Conservation (phyloP, 1,140 invertebrate species). For the Sinonovacula constricta region DNA sequence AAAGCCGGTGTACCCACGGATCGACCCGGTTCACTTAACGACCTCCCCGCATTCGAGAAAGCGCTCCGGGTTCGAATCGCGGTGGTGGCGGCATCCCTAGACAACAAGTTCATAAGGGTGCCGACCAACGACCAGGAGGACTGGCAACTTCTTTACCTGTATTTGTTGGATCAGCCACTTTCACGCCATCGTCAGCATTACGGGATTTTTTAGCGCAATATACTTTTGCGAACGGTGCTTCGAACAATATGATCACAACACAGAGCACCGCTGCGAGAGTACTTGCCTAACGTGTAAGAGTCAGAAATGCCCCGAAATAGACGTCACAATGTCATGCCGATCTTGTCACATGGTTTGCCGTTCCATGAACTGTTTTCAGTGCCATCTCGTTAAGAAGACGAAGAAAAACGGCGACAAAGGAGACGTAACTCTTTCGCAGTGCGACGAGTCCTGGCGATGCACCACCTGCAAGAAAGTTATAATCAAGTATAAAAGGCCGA, state of each 20-base stretch:
- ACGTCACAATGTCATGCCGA: not conserved
- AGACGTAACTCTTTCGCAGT: not conserved
- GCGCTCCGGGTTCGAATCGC: slow-evolving; percentile 5
- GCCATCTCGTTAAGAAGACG: not conserved
- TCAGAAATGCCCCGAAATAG: not conserved
- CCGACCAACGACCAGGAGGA: slow-evolving; percentile 9
- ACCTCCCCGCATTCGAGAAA: slow-evolving; percentile 13
- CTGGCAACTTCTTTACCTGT: slow-evolving; percentile 17
- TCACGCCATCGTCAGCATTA: slow-evolving; percentile 25
- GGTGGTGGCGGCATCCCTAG: slow-evolving; percentile 8
- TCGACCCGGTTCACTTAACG: not conserved
- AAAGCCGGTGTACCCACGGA: slow-evolving; percentile 8
- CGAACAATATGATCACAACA: slow-evolving; percentile 13
- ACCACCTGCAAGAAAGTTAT: slow-evolving; percentile 12
- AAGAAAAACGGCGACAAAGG: not conserved
- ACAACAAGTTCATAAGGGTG: slow-evolving; percentile 8
- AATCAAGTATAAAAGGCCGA: not conserved
- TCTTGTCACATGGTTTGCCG: slow-evolving; percentile 11
- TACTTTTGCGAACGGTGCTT: slow-evolving; percentile 20
- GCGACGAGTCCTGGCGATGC: slow-evolving; percentile 6
- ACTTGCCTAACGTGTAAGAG: slow-evolving; percentile 5
- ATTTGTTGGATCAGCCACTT: slow-evolving; percentile 20
- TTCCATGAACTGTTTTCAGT: not conserved
- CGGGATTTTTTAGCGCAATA: slow-evolving; percentile 15
- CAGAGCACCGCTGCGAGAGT: slow-evolving; percentile 20